Base-by-base conservation (phyloP, 2,797 vertebrate species). In the Hippoglossus hippoglossus region DNA sequence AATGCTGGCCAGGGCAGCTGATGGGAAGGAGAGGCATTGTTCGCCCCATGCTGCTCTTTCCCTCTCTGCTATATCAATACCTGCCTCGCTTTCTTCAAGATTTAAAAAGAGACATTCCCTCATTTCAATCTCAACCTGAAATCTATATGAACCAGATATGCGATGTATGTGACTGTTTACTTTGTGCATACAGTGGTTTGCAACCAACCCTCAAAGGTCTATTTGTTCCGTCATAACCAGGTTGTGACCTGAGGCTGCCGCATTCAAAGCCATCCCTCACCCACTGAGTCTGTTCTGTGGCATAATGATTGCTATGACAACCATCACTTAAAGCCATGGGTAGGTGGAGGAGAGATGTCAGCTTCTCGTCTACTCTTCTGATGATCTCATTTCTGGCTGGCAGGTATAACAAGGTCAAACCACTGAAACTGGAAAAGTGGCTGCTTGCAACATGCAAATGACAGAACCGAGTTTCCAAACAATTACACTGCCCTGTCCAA, bases 231-330 rank as follows among this genome's bases (percentile, higher is more conserved):
- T 84, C 89, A 92, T 89, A 92, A 92, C 92, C 92, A 93, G 93
- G 93, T 93, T 93, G 86, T 92, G 90, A 92, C 89, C 92, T 18
- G 83, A 90, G 87, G 89, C 90, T 90, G 92, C 87, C 68, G 89
- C 91, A 93, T 93, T 93, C 91, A 91, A 91, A 91, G 90, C 84
- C 85, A 91, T 91, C 92, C 88, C 89, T 93, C 93, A 92, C 91
- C 90, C 87, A 89, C 89, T 63, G 89, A 92, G 90, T 90, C 89
- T 87, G 87, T 89, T 91, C 89, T 85, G 89, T 90, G 86, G 90
- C 91, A 90, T 92, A 92, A 93, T 92, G 90, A 94, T 95, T 92
- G 93, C 94, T 94, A 94, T 95, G 94, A 94, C 94, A 94, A 95
- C 94, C 91, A 92, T 91, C 92, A 93, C 92, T 93, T 93, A 91